Evolutionary conservation across 2,113 vertebrate genomes (phyloP).

Genomic region (Mirza zaza): DNA sequence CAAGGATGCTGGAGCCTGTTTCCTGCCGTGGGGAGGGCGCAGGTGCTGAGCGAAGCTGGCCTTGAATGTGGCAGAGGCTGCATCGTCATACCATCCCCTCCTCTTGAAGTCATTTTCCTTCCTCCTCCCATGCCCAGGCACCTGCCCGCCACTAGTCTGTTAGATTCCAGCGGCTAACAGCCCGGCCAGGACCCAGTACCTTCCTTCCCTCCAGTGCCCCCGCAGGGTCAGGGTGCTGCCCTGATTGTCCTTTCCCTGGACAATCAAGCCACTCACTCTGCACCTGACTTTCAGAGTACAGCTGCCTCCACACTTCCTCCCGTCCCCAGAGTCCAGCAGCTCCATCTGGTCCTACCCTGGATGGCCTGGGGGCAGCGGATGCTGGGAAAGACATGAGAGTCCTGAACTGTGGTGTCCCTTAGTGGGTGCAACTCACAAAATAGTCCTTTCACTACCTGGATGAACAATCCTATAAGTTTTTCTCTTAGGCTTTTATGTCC

Average conservation of each 20-base stretch:
- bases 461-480: background rate
- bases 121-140: background rate
- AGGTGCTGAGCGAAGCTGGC: background rate
- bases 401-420: background rate
- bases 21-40: fast-evolving
- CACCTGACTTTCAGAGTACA: background rate
- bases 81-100: background rate
- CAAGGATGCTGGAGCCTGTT: background rate
- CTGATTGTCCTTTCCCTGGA: background rate
- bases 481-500: background rate
- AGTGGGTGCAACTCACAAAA: background rate
- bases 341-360: background rate
- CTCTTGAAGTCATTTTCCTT: background rate
- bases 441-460: background rate
- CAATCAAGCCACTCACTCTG: background rate
- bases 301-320: background rate
- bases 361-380: background rate
- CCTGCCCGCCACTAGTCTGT: too few relatives aligned
- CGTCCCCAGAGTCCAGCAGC: background rate
- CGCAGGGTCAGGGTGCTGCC: background rate
- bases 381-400: background rate
- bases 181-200: background rate
- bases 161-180: fast-evolving
- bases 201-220: background rate
- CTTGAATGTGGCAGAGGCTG: background rate